These are phyloP conservation scores for Drosophila macrospina DNA, from an alignment of 2,888 invertebrate species.

Conservation along the genomic window DNA sequence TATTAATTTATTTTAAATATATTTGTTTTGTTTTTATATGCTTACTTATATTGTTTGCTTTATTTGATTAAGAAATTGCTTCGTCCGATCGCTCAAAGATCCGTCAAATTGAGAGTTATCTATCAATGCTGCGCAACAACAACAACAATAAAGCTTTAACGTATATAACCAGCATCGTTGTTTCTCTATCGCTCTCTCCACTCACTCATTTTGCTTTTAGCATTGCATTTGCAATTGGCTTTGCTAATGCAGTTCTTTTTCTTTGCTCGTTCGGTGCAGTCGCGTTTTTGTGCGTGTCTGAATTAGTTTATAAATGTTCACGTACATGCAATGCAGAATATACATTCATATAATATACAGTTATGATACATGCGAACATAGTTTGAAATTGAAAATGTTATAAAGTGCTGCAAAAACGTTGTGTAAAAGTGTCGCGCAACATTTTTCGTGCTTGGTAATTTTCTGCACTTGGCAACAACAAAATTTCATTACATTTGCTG, in stretches of 20 bases:
- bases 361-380: not conserved
- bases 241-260: constrained; percentile 57
- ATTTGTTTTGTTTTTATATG: not conserved
- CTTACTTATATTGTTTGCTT: not conserved
- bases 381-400: constrained; percentile 23
- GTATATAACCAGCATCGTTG: not conserved
- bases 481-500: constrained; percentile 30
- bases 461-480: constrained; percentile 44
- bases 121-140: not conserved
- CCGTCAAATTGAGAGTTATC: not conserved
- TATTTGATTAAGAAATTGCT: too few species aligned
- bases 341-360: not conserved
- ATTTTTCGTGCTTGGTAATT: constrained; percentile 31
- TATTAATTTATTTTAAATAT: not conserved
- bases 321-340: not conserved
- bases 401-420: constrained; percentile 15
- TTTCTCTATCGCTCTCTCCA: constrained; percentile 4
- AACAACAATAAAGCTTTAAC: constrained; percentile 5
- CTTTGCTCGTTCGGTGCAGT: constrained; percentile 47
- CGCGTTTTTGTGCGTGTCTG: constrained; percentile 14
- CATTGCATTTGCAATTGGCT: constrained; percentile 39
- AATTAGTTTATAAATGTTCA: constrained; percentile 15
- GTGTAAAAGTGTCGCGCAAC: constrained; percentile 23
- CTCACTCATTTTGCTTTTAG: not conserved
- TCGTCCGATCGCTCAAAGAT: not conserved